Base-by-base conservation (phyloP, 2,113 vertebrate species). In the Melanocharis versteri region DNA sequence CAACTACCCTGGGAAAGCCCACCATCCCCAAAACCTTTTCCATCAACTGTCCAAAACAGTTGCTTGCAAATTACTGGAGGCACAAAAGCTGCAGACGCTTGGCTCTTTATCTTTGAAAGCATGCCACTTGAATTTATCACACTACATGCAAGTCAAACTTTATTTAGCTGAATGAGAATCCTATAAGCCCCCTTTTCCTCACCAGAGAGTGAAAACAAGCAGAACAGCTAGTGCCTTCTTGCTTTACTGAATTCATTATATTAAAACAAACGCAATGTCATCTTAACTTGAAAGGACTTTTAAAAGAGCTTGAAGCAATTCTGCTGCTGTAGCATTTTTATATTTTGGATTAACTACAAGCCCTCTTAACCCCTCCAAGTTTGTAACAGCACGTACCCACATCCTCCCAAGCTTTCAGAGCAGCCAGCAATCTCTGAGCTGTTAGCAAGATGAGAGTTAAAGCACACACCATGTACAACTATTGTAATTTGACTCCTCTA, bases 281-380 rank as follows among this genome's bases (percentile, higher is more conserved):
- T 93, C 87, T 87, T 93, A 90, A 94, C 94, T 95, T 96, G 88
- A 96, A 97, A 97, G 75, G 87, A 90, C 94, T 95, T 95, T 83
- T 86, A 90, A 96, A 96, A 96, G 91, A 87, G 94, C 95, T 95
- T 75, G 81, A 93, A 95, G 90, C 92, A 90, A 95, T 89, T 93
- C 94, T 96, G 89, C 93, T 97, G 78, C 87, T 24, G 85, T 53
- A 94, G 90, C 93, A 91, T 78, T 81, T 96, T 87, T 94, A 61
- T 94, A 54, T 72, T 94, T 90, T 94, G 93, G 94, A 96, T 97
- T 94, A 97, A 87, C 69, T 76, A 94, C 72, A 96, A 94, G 78
- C 76, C 83, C 60, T 68, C 95, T 94, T 96, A 97, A 96, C 96
- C 93, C 92, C 61, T 94, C 68, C 1, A 11, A 94, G 92, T 90